Evolutionary conservation across 1,140 invertebrate genomes (phyloP).

Genomic region (Sitophilus oryzae): DNA sequence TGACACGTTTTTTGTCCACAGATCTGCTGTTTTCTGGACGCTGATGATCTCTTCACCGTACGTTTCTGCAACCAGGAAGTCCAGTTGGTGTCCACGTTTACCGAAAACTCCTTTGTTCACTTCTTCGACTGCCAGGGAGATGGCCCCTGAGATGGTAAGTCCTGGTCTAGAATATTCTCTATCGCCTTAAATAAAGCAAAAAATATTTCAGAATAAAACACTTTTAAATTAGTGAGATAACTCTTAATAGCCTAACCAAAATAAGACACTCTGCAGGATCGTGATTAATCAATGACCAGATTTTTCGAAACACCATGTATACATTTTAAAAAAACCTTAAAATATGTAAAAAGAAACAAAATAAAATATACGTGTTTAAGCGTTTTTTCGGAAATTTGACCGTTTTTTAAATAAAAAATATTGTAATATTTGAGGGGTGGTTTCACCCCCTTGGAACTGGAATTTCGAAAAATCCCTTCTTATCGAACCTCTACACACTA

Average conservation of each 20-base stretch:
- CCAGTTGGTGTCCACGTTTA: conserved; percentile 60
- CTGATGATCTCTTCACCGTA: conserved; percentile 84
- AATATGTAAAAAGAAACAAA: too few relatives aligned
- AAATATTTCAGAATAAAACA: not conserved
- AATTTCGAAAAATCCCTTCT: too few relatives aligned
- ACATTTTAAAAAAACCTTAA: too few relatives aligned
- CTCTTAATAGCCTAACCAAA: not conserved
- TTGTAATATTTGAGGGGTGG: too few relatives aligned
- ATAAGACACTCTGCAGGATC: too few relatives aligned
- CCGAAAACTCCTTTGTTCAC: conserved; percentile 58
- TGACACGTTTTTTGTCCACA: conserved; percentile 82
- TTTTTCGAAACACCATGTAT: too few relatives aligned
- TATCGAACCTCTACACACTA: too few relatives aligned
- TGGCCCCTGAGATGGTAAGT: conserved; percentile 70
- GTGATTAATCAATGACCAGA: too few relatives aligned
- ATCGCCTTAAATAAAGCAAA: conserved; percentile 44
- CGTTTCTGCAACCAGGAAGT: conserved; percentile 84
- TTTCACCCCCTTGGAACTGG: too few relatives aligned
- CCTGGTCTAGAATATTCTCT: conserved; percentile 72
- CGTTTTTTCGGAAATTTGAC: too few relatives aligned
- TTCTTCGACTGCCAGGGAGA: conserved; percentile 72
- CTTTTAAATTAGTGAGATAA: not conserved
- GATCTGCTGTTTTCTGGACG: conserved; percentile 74
- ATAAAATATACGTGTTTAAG: too few relatives aligned
- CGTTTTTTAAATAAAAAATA: too few relatives aligned